Evolutionary conservation across 2,888 invertebrate genomes (phyloP).

Genomic region (Dorcus hopei): DNA sequence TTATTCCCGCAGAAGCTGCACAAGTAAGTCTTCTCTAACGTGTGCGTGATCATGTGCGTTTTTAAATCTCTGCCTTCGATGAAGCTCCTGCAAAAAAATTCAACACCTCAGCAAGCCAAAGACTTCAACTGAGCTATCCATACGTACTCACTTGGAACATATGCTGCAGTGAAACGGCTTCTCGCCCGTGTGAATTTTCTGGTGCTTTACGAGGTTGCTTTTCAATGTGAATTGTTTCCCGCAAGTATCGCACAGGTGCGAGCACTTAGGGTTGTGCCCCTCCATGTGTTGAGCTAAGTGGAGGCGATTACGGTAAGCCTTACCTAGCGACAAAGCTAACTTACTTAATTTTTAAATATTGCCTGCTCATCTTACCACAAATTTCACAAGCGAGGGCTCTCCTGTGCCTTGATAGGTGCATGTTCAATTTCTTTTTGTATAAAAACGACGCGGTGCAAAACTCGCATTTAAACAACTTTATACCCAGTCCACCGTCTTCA

Average conservation of each 20-base stretch:
- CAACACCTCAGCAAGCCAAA: too few species aligned
- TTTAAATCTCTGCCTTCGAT: conserved; percentile 18
- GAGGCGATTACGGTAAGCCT: conserved; percentile 1
- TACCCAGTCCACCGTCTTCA: too few species aligned
- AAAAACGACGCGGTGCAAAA: conserved; percentile 14
- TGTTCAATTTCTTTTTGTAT: conserved; percentile 8
- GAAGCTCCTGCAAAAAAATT: conserved; percentile 3
- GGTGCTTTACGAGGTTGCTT: conserved; percentile 16
- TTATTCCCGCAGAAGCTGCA: conserved; percentile 12
- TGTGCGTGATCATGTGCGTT: conserved; percentile 14
- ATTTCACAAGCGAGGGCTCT: conserved; percentile 13
- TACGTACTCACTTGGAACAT: conserved; percentile 9
- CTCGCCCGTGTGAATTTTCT: conserved; percentile 15
- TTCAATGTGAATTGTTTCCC: conserved; percentile 20
- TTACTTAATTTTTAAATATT: neutral
- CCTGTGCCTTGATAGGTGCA: conserved; percentile 13
- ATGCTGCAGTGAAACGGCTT: conserved; percentile 12
- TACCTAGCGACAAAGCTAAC: neutral
- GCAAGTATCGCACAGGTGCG: conserved; percentile 20
- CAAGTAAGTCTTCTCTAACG: conserved; percentile 6
- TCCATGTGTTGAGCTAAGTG: conserved; percentile 14
- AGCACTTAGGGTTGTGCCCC: conserved; percentile 17
- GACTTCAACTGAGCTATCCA: neutral
- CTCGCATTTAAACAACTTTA: conserved; percentile 4
- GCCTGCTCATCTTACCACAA: neutral